Percentiles rank a stretch among this genome's conserved stretches.
These are phyloP conservation scores for Eueremaeus valkanovi DNA, from an alignment of 2,888 invertebrate species.

Conservation along the genomic window DNA sequence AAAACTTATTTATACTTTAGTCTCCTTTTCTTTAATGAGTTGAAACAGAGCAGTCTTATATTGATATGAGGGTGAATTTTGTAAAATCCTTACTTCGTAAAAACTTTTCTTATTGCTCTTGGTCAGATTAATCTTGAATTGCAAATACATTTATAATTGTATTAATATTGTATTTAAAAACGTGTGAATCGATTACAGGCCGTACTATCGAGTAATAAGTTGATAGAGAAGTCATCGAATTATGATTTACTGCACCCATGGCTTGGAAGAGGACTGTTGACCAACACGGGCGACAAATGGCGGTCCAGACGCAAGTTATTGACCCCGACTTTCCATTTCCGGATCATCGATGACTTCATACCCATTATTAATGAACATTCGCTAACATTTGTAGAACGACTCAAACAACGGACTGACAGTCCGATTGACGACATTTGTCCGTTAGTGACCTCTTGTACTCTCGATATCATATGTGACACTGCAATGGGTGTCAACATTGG, in stretches of 20 bases:
- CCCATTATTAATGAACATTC: neutral
- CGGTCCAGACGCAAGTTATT: neutral
- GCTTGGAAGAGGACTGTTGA: neutral
- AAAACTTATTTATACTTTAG: no score
- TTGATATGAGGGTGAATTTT: no score
- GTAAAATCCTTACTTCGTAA: no score
- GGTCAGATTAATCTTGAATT: no score
- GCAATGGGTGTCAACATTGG: constrained; percentile 3
- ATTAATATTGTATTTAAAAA: no score
- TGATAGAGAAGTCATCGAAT: neutral
- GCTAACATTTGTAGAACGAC: neutral
- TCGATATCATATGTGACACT: constrained; percentile 6
- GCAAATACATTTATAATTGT: no score
- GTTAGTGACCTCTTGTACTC: neutral
- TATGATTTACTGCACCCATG: constrained; percentile 9
- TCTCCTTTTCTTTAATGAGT: no score
- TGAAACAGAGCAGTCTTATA: no score
- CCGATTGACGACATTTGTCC: neutral
- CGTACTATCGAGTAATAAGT: constrained; percentile 1
- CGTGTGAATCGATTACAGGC: neutral
- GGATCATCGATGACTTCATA: constrained; percentile 4
- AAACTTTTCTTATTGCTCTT: no score
- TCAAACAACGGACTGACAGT: no score
- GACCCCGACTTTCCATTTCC: constrained; percentile 3
- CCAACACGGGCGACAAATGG: neutral